Percentiles rank a stretch among this genome's conserved stretches.
phyloP scores from a whole-genome alignment of 2,888 invertebrate genomes.

The Xylocampa areola region DNA sequence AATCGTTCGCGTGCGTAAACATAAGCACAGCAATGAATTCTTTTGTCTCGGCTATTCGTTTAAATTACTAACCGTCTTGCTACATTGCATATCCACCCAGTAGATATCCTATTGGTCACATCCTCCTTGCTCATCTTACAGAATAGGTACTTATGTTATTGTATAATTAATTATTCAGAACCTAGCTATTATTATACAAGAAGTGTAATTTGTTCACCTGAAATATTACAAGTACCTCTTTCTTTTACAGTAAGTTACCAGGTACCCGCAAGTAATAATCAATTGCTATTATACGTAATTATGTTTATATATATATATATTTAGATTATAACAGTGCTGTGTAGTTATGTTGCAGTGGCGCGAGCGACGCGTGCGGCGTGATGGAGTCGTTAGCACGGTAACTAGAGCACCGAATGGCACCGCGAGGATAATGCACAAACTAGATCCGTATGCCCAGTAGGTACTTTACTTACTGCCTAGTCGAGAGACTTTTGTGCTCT shows the following conservation, averaged over 20 bases:
- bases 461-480: conserved; percentile 55
- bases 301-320: too few relatives aligned
- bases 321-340: too few relatives aligned
- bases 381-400: conserved; percentile 70
- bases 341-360: conserved; percentile 22
- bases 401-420: conserved; percentile 72
- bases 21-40: conserved; percentile 56
- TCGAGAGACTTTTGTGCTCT: conserved; percentile 78
- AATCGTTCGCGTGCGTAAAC: conserved; percentile 71
- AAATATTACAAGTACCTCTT: neutral
- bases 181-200: neutral
- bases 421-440: conserved; percentile 71
- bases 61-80: conserved; percentile 43
- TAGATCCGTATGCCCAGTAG: conserved; percentile 59
- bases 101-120: conserved; percentile 21
- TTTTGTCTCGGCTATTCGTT: conserved; percentile 56
- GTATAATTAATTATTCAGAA: neutral
- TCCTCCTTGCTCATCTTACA: conserved; percentile 25
- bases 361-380: conserved; percentile 52
- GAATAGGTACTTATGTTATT: conserved; percentile 1
- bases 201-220: neutral
- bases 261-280: neutral
- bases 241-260: neutral
- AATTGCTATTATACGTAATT: conserved; percentile 12
- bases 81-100: conserved; percentile 34